phyloP scores from a whole-genome alignment of 2,113 vertebrate species.

The Ailuropoda melanoleuca region DNA sequence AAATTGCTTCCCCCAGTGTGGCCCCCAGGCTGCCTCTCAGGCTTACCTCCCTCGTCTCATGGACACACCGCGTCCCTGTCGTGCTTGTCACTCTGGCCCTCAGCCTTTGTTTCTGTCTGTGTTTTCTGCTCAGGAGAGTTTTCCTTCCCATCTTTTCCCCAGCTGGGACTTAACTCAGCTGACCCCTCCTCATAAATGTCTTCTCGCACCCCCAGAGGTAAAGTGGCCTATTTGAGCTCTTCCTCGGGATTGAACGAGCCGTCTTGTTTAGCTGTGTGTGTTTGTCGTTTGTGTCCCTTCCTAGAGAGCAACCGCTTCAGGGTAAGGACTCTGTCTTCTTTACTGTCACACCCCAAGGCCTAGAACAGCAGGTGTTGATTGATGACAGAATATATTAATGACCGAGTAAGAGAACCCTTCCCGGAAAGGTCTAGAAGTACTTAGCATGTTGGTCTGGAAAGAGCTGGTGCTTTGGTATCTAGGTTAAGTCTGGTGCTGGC shows the following conservation, averaged over 20 bases:
- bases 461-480: neutral
- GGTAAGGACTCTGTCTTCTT: neutral
- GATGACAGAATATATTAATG: neutral
- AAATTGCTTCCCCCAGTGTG: accelerated
- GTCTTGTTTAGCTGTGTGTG: neutral
- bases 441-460: neutral
- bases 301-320: neutral
- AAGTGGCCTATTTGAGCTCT: neutral
- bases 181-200: neutral
- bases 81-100: neutral
- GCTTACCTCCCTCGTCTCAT: neutral
- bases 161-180: neutral
- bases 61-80: neutral
- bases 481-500: neutral
- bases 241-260: accelerated
- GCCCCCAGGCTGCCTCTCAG: neutral
- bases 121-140: neutral
- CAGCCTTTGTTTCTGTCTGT: neutral
- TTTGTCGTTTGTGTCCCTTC: neutral
- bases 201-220: neutral
- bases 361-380: neutral
- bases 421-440: no score
- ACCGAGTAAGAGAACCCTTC: neutral
- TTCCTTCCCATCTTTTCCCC: neutral
- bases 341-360: neutral